Conservation (phyloP, 2,797 vertebrate genomes). For the Rhinatrema bivittatum region DNA sequence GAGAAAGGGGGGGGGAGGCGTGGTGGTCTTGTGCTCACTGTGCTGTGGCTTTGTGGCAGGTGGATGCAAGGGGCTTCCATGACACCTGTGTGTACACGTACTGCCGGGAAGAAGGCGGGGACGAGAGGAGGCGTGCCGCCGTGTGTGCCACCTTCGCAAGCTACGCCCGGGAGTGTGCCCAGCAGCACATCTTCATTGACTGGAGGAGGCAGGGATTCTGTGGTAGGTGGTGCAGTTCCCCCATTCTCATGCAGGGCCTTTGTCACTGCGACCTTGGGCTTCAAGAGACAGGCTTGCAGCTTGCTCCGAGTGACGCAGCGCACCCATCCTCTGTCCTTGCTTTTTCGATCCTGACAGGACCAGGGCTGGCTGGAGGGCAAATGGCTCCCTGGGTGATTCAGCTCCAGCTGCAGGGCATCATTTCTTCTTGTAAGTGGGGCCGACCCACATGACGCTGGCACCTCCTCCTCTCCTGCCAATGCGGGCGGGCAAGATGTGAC, state of each 20-base stretch:
- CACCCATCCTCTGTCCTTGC: background rate
- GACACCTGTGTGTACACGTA: slow-evolving; percentile 71
- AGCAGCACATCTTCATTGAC: slow-evolving; percentile 41
- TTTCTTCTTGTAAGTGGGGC: too few relatives aligned
- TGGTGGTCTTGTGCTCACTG: too few relatives aligned
- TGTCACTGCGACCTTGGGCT: too few relatives aligned
- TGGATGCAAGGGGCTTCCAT: slow-evolving; percentile 63
- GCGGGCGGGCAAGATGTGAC: too few relatives aligned
- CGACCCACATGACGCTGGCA: too few relatives aligned
- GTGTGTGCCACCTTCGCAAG: slow-evolving; percentile 74
- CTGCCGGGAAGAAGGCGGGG: slow-evolving; percentile 38
- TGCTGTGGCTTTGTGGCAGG: slow-evolving; percentile 31
- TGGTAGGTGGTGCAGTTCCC: slow-evolving; percentile 53
- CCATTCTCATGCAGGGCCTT: background rate
- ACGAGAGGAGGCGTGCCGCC: slow-evolving; percentile 6
- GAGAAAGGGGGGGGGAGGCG: background rate
- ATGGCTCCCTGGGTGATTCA: too few relatives aligned
- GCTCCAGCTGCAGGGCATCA: too few relatives aligned
- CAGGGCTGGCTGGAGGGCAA: too few relatives aligned
- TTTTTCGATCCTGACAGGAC: background rate
- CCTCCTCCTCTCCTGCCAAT: too few relatives aligned
- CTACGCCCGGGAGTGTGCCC: slow-evolving; percentile 74
- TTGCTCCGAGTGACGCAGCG: too few relatives aligned
- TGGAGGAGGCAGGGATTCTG: slow-evolving; percentile 73
- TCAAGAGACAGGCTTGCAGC: too few relatives aligned